Base-by-base conservation (phyloP, 2,113 vertebrate genomes). In the Camelus bactrianus region DNA sequence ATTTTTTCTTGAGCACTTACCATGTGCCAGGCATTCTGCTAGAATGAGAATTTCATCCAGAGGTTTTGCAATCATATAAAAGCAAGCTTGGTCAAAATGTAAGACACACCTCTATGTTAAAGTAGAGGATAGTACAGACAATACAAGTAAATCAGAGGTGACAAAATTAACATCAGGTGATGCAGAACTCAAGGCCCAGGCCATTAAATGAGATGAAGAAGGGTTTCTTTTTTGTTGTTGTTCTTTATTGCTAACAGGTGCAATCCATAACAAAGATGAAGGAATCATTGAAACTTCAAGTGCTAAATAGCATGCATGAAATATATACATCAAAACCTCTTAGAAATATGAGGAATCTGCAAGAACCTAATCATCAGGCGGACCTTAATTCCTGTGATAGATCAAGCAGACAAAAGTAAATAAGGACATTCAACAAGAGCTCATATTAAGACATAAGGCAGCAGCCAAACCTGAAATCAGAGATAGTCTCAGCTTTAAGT, bases 341-440 rank as follows among this genome's bases (percentile, higher is more conserved):
- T 94, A 70, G n/a, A 91, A 84, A 70, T 73, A 85, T 54, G 62
- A 86, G 20, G 95, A 96, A 72, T 80, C n/a, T 7, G 65, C 32
- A 89, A 54, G 46, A 93, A 22, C 79, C 65, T 52, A 54, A 80
- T 94, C 16, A 56, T 8, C 70, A 94, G 22, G 30, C 13, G 52
- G 38, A 86, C 16, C 91, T 89, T 60, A 91, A 79, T 83, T 8
- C 24, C n/a, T 91, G 69, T 89, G 77, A 73, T 62, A 93, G 92
- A 79, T 92, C 20, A 92, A 93, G 46, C 32, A 84, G 96, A 70
- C 56, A 70, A 95, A 94, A 94, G 50, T 82, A 91, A 96, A 84
- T 93, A 93, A 89, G 17, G 46, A 56, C 32, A n/a, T 75, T 86
- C 42, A 94, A 48, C 60, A 89, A 35, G 79, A 77, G 35, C 62